Base-by-base conservation (phyloP, 2,888 invertebrate species). In the Rhorus exstirpatorius region DNA sequence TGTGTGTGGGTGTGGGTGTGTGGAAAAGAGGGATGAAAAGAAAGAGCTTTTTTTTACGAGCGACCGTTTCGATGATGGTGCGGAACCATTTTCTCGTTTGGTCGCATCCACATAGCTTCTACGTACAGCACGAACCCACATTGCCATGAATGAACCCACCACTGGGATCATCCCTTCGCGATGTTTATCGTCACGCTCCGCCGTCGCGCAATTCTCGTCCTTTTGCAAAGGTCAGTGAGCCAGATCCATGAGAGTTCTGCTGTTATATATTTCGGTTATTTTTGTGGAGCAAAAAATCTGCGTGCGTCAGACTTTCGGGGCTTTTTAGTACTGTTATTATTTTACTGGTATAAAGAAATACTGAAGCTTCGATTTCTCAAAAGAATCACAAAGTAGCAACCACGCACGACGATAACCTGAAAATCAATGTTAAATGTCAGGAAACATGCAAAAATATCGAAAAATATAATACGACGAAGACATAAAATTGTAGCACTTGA, bases 11-110 rank as follows among this genome's bases (percentile, higher is more conserved):
- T 24, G 38, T 53, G 61, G n/a, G n/a, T 46, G 60, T 24, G 38
- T 53, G 61, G n/a, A 38, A 21, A 58, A 60, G 63, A 14, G 58
- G 12, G 26, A 49, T 31, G 38, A 44, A 35, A 21, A 44, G 71
- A 14, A 55, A 55, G 41, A 46, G 60, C 51, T 81, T 78, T 70
- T n/a, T 78, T 81, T 84, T 84, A 84, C 83, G 84, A 83, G 79
- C 41, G 74, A 79, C 71, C 81, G 84, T 81, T 83, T 44, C 78
- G 76, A 80, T 51, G 80, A 84, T 83, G 79, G 83, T 72, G 38
- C 61, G 3, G 68, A 46, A 74, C 49, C 70, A 71, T 71, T 81
- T 81, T 76, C 79, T 84, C 60, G 53, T 31, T 24, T 63, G 70
- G 74, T 68, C 49, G 38, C 19, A 35, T 14, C 31, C 17, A 31